Percentiles rank a stretch among this genome's conserved stretches.
Conservation (phyloP, 2,888 invertebrate species). For the Hemithea aestivaria region DNA sequence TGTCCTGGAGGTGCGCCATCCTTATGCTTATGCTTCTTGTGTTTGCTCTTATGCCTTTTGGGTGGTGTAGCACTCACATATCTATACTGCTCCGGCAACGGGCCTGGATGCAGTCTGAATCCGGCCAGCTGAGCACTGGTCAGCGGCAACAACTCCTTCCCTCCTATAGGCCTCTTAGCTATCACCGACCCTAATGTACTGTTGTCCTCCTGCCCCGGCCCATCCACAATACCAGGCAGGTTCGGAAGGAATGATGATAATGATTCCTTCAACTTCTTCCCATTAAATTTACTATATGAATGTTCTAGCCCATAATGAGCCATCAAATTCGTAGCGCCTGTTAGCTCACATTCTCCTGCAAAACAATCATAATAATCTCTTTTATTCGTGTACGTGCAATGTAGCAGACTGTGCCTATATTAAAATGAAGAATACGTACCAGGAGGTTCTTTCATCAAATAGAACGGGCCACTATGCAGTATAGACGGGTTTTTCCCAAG, state of each 20-base stretch:
- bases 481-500: slow-evolving; percentile 98
- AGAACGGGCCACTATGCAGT: slow-evolving; percentile 98
- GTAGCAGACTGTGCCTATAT: no score
- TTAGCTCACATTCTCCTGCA: slow-evolving; percentile 93
- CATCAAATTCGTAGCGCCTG: slow-evolving; percentile 98
- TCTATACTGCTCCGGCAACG: slow-evolving; percentile 97
- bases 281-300: slow-evolving; percentile 98
- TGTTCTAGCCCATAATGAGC: slow-evolving; percentile 97
- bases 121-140: slow-evolving; percentile 94
- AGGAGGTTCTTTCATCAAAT: slow-evolving; percentile 98
- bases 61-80: slow-evolving; percentile 94
- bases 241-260: slow-evolving; percentile 96
- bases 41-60: slow-evolving; percentile 96
- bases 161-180: slow-evolving; percentile 96
- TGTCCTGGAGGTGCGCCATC: slow-evolving; percentile 88
- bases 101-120: slow-evolving; percentile 96
- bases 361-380: slow-evolving; percentile 24
- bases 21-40: slow-evolving; percentile 96
- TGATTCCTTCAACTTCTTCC: slow-evolving; percentile 96
- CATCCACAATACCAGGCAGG: slow-evolving; percentile 96
- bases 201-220: slow-evolving; percentile 90
- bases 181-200: slow-evolving; percentile 96
- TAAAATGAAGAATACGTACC: slow-evolving; percentile 67
- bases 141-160: slow-evolving; percentile 89
- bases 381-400: no score